A percentile compares a stretch with the other conserved stretches of the same genome.
Conservation (phyloP, 2,113 vertebrate species). For the cattle (Bos taurus) region DNA sequence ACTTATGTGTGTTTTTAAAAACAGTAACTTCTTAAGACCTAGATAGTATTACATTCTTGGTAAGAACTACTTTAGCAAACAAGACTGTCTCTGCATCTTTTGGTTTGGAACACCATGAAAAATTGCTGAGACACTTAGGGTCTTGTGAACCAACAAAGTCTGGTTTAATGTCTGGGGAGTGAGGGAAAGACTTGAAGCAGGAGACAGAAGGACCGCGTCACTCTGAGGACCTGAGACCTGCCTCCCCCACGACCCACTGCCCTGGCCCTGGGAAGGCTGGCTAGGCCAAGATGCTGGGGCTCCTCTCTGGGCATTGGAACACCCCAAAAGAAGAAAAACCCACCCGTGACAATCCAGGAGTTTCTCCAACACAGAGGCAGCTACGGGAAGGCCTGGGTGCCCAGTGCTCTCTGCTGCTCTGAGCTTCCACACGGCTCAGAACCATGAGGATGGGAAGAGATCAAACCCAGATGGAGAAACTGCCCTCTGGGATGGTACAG, state of each 20-base stretch:
- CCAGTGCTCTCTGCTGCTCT: not conserved
- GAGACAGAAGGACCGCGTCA: not conserved
- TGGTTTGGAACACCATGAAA: not conserved
- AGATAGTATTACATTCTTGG: not conserved
- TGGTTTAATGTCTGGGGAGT: not conserved
- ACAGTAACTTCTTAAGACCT: not conserved
- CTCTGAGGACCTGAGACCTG: not conserved
- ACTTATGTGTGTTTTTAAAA: not conserved
- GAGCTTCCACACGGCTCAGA: not conserved
- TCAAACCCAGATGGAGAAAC: not conserved
- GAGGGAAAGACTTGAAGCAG: not conserved
- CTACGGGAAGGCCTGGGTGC: not conserved
- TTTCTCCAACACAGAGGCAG: not conserved
- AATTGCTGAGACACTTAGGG: not conserved
- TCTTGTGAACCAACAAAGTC: not conserved
- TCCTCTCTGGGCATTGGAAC: not conserved
- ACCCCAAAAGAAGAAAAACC: not conserved
- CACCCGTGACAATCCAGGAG: not conserved
- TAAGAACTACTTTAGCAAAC: not conserved
- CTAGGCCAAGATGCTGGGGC: not conserved
- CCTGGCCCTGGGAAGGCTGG: not conserved
- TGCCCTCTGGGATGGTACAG: not conserved
- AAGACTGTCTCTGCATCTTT: not conserved
- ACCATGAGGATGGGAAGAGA: not conserved
- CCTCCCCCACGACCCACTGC: fast-evolving